Base-by-base conservation (phyloP, 2,888 invertebrate species). In the Pseudococcus viburni region DNA sequence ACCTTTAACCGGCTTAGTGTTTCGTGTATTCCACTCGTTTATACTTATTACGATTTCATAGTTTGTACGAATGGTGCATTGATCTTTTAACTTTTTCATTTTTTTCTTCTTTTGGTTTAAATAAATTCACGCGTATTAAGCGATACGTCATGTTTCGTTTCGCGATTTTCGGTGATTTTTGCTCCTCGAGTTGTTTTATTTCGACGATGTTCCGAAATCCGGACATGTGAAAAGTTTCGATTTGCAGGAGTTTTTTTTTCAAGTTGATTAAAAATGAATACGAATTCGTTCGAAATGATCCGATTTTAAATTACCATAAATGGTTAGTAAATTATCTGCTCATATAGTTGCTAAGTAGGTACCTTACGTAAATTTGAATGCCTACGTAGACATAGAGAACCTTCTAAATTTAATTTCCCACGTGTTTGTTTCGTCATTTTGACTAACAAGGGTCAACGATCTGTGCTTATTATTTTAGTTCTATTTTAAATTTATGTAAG, bases 321-420 rank as follows among this genome's bases (percentile, higher is more conserved):
- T 55, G 55, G 55, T 55, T 55, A n/a, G 55, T n/a, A 55, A 55
- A 55, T 55, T 55, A 55, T 55, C n/a, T 42, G 8, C n/a, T n/a
- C 9, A 42, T 5, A 6, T 55, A 55, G 55, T 55, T 55, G n/a
- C 4, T 55, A n/a, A 33, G 3, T 33, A 33, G 26, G 26, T n/a
- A 42, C 42, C 42, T 55, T 55, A 55, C 12, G 15, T 55, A n/a
- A n/a, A 55, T 55, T 55, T 8, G 7, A n/a, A n/a, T 55, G n/a
- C 55, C 55, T 55, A n/a, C 55, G n/a, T 55, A 55, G 15, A 55
- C n/a, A 8, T 15, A n/a, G n/a, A 55, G 55, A n/a, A n/a, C n/a
- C 55, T 55, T 51, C 48, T 51, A 51, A 51, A 51, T 51, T 51
- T n/a, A 55, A 55, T 55, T 55, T 55, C 55, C 55, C 55, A 55